Evolutionary conservation across 2,888 invertebrate genomes (phyloP).

Genomic region (Sminthurinus aureus): DNA sequence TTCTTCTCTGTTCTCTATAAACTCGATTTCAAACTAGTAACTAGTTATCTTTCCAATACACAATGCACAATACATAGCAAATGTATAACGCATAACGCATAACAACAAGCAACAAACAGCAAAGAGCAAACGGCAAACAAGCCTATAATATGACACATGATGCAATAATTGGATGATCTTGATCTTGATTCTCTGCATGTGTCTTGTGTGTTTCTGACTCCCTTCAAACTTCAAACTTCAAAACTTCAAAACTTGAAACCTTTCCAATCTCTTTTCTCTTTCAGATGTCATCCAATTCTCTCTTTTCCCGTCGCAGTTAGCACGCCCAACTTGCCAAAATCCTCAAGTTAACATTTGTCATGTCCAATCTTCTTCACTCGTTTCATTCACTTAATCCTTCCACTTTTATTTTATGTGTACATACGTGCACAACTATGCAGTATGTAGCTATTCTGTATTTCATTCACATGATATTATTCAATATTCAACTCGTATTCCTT

Average conservation of each 20-base stretch:
- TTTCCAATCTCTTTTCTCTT: neutral
- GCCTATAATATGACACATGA: neutral
- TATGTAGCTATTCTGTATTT: no score
- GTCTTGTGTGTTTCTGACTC: neutral
- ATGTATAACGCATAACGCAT: no score
- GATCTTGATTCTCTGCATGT: no score
- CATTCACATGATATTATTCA: neutral
- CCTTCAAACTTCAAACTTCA: neutral
- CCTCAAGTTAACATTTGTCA: slow-evolving; percentile 35
- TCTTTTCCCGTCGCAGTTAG: neutral
- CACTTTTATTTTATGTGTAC: neutral
- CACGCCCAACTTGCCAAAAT: slow-evolving; percentile 41
- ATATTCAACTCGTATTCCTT: neutral
- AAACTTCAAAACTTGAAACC: neutral
- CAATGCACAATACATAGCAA: no score
- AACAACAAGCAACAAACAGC: neutral
- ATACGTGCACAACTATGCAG: no score
- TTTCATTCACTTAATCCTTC: slow-evolving; percentile 12
- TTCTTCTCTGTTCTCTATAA: no score
- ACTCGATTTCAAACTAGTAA: no score
- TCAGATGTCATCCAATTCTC: neutral
- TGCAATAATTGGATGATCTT: neutral
- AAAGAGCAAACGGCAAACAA: neutral
- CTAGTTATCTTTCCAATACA: no score
- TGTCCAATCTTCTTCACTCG: slow-evolving; percentile 36